Conservation (phyloP, 2,888 invertebrate genomes). For the Athalia rosae region DNA sequence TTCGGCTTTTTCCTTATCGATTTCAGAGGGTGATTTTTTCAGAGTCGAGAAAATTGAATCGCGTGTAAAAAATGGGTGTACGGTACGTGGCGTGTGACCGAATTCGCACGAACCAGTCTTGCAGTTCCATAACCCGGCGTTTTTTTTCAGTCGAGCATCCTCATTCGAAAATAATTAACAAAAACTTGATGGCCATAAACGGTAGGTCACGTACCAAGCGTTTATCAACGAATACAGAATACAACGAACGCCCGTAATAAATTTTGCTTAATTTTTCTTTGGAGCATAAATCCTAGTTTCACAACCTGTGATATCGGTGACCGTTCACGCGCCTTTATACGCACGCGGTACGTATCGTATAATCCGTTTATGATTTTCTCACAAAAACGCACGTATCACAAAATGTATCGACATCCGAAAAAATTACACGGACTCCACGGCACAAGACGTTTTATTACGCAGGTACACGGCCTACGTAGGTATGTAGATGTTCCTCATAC, state of each 20-base stretch:
- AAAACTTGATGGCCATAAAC: slow-evolving; percentile 17
- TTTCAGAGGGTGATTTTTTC: too few species aligned
- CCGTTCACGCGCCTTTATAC: not conserved
- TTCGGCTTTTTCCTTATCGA: too few species aligned
- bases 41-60: too few species aligned
- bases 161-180: slow-evolving; percentile 17
- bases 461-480: not conserved
- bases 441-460: not conserved
- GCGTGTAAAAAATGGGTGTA: too few species aligned
- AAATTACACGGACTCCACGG: not conserved
- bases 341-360: too few species aligned
- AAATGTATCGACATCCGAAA: slow-evolving; percentile 13
- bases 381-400: not conserved
- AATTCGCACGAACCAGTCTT: not conserved
- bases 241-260: slow-evolving; percentile 1
- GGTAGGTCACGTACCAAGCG: slow-evolving; percentile 2
- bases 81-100: not conserved
- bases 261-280: not conserved
- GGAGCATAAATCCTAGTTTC: not conserved
- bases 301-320: not conserved
- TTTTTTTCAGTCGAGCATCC: slow-evolving; percentile 16
- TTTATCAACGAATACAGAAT: slow-evolving; percentile 10
- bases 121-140: not conserved
- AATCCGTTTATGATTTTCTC: not conserved
- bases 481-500: not conserved